Conservation (phyloP, 1,140 invertebrate species). For the Polypedilum vanderplanki region DNA sequence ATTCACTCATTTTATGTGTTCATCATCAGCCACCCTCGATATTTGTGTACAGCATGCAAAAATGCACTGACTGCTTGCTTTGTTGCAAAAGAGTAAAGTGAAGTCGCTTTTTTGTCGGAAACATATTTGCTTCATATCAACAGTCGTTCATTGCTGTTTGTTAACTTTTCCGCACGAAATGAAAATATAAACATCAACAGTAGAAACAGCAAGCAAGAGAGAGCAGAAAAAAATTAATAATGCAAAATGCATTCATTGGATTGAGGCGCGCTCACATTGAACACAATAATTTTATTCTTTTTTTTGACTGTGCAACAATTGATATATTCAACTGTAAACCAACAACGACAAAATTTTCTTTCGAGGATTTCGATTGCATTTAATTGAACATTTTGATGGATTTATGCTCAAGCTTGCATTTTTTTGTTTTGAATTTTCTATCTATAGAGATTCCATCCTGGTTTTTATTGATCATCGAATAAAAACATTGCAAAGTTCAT, state of each 20-base stretch:
- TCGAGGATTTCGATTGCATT: neutral
- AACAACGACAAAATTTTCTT: too few relatives aligned
- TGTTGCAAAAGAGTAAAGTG: neutral
- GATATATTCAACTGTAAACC: neutral
- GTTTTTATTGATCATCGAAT: too few relatives aligned
- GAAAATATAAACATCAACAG: neutral
- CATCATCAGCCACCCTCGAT: conserved; percentile 9
- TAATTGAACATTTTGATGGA: too few relatives aligned
- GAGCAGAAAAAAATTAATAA: conserved; percentile 4
- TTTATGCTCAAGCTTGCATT: too few relatives aligned
- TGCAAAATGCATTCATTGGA: conserved; percentile 3
- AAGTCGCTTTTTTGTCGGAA: neutral
- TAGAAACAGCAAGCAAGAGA: neutral
- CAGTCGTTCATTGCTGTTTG: neutral
- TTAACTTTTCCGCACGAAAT: conserved; percentile 18
- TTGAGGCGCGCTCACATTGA: neutral
- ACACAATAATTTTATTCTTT: neutral
- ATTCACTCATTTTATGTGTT: neutral
- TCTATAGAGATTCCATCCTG: too few relatives aligned
- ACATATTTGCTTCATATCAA: conserved; percentile 14
- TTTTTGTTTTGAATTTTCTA: too few relatives aligned
- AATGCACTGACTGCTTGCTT: neutral
- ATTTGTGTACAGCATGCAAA: neutral
- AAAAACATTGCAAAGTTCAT: too few relatives aligned
- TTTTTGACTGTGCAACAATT: neutral